phyloP scores from a whole-genome alignment of 2,797 vertebrate species.

The Sebastes alutus region DNA sequence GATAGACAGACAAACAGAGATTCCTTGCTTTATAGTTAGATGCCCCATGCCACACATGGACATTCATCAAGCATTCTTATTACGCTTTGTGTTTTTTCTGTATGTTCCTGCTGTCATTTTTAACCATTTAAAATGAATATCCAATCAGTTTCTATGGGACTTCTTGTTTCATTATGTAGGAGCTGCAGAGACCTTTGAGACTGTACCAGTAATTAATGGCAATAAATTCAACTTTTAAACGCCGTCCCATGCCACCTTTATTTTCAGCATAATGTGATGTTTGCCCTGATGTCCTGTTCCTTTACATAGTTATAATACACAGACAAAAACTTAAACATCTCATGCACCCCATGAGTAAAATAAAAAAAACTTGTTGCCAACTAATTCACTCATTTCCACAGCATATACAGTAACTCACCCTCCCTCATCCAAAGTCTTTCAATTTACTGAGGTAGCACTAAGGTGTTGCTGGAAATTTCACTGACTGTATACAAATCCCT shows the following conservation, averaged over 20 bases:
- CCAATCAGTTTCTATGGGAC: neutral
- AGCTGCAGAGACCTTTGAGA: neutral
- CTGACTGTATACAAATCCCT: slow-evolving; percentile 62
- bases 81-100: neutral
- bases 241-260: neutral
- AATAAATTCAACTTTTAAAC: slow-evolving; percentile 7
- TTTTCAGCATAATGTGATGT: neutral
- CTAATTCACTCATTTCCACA: slow-evolving; percentile 30
- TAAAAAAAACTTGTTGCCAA: neutral
- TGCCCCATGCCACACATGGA: neutral
- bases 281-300: neutral
- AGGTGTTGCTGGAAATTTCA: slow-evolving; percentile 61
- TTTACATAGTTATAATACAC: neutral
- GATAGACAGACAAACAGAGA: neutral
- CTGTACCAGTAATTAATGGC: slow-evolving; percentile 10
- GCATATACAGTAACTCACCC: neutral
- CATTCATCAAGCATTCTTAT: neutral
- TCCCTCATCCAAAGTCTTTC: slow-evolving; percentile 17
- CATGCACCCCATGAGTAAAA: neutral
- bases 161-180: slow-evolving; percentile 18
- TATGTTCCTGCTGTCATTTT: neutral
- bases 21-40: neutral
- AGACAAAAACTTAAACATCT: neutral
- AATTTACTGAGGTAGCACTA: slow-evolving; percentile 42
- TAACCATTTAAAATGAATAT: neutral